Evolutionary conservation across 2,113 vertebrate genomes (phyloP), one percentile per base, ranked within the genome.

Genomic region (Anhinga rufa): DNA sequence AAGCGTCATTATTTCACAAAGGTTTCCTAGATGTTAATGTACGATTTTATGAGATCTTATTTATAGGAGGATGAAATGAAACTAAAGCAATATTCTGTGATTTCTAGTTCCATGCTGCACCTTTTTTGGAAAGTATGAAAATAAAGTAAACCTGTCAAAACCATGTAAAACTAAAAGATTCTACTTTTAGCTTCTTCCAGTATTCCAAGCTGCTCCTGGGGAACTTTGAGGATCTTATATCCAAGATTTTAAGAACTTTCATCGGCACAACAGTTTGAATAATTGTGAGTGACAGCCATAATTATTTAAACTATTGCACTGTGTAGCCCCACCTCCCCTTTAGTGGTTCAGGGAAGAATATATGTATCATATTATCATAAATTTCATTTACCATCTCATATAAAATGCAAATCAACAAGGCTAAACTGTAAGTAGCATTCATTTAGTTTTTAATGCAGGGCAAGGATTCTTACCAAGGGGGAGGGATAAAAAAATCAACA

Each of bases 321-420:
- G 85, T 68, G 49, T 49, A 75, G 55, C 57, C 65, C 75, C 82
- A 66, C 72, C 72, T 84, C 49, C 68, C 60, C 38, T 83, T 92
- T 89, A 82, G 92, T 89, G 89, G 88, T 93, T 85, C 81, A 82
- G 66, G 51, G 55, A 89, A 76, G 71, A 82, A 86, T 90, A 85
- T 91, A 54, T 83, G 69, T 77, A 75, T 96, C 66, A 44, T 64
- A 95, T 93, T 93, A 96, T 78, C 87, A 94, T 91, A 92, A 87
- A 86, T 92, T 94, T 91, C 51, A 91, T 94, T 92, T 86, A 86
- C 22, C 65, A 40, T 69, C 88, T 94, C 74, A 86, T 68, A 81
- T 28, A 91, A 95, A 97, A 97, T 95, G 79, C 75, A 96, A 96
- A 96, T 97, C 92, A 92, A 62, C 89, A 82, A 83, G 66, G 84